Conservation (phyloP, 2,113 vertebrate genomes). For the Petromus typicus region DNA sequence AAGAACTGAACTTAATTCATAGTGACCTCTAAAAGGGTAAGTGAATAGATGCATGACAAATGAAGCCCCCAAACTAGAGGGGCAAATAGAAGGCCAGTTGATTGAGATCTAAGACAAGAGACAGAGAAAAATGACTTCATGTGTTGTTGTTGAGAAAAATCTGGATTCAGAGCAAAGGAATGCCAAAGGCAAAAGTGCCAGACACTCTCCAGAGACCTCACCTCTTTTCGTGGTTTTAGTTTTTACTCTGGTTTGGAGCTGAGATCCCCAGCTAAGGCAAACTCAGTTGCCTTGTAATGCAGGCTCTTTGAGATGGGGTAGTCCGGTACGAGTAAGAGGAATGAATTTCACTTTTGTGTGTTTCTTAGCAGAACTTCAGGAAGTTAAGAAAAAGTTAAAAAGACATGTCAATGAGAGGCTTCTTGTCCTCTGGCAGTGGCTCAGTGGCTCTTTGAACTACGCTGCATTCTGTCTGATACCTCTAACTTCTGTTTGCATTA, state of each 20-base stretch:
- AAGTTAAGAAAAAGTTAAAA: constrained; percentile 36
- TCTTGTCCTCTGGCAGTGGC: constrained; percentile 17
- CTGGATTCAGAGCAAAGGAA: constrained; percentile 15
- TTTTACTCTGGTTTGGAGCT: not conserved
- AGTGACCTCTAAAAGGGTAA: not conserved
- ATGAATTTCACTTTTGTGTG: not conserved
- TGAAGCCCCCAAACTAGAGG: not conserved
- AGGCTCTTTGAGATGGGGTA: constrained; percentile 15
- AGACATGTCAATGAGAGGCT: not conserved
- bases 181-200: not conserved
- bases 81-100: not conserved
- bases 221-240: not conserved
- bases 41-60: not conserved
- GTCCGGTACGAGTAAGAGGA: not conserved
- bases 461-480: not conserved
- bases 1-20: not conserved
- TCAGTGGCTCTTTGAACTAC: constrained; percentile 17
- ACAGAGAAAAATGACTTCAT: constrained; percentile 3
- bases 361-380: constrained; percentile 37
- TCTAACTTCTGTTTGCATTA: constrained; percentile 44
- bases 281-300: not conserved
- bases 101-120: not conserved
- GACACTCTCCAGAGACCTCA: not conserved
- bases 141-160: not conserved
- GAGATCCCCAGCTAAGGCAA: not conserved